Evolutionary conservation across 2,888 invertebrate species (phyloP), one percentile per base, ranked within the genome.

Genomic region (Spodoptera picta): DNA sequence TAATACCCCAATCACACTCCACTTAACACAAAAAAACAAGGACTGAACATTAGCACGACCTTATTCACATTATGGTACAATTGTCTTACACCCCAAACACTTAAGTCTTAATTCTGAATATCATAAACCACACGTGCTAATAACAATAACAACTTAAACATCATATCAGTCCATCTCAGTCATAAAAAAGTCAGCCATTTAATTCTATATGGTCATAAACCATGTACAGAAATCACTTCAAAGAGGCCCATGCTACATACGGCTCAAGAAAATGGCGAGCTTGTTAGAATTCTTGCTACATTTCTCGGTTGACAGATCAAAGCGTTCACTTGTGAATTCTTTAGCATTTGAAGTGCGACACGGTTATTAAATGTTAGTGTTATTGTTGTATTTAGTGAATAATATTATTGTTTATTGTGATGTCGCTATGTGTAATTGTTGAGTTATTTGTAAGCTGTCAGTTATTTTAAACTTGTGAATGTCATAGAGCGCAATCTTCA

Each of bases 101-200:
- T 67, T 53, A 59, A 65, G 51, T 61, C 51, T 31, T 41, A 45
- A 49, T 48, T 46, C 19, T 23, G 2, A 4, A 53, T 10, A 11
- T 24, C 56, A 54, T 51, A 61, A 55, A 65, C 31, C 56, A 24
- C 77, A 76, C 76, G 69, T 78, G 78, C 56, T 58, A 81, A 81
- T 81, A 73, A 78, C 73, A 74, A 81, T 76, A 77, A 79, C 75
- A 83, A 81, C 82, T 59, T 55, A 77, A 82, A 73, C 77, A 80
- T 77, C 85, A 84, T 79, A 81, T 83, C 82, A 83, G 81, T 83
- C 80, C 83, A 87, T 86, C 81, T 81, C 65, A 79, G 81, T 86
- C 81, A 82, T 87, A 88, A 89, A 89, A 88, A 83, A 77, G 74
- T 79, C 75, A 31, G 81, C 78, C 78, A 79, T 85, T 87, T 85